These are phyloP conservation scores for Melieria omissa DNA, from an alignment of 2,888 invertebrate species.

Conservation along the genomic window DNA sequence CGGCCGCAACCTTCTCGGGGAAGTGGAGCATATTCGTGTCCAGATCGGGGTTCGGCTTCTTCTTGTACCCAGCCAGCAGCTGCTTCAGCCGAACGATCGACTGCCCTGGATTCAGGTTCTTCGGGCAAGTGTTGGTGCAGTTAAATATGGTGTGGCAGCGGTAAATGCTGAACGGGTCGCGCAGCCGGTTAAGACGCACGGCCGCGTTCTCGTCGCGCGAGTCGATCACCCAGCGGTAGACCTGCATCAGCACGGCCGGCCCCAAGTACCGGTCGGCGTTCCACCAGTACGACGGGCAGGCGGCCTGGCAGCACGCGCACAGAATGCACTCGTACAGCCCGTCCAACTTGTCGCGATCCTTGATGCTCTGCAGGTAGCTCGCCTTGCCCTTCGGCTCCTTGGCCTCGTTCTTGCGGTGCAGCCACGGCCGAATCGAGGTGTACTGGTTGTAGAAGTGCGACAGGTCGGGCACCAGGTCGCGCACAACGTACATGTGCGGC, in stretches of 20 bases:
- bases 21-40: constrained; percentile 73
- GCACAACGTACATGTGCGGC: constrained; percentile 98
- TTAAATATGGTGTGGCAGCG: constrained; percentile 98
- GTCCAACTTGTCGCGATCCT: constrained; percentile 91
- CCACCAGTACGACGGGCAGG: constrained; percentile 99
- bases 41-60: constrained; percentile 79
- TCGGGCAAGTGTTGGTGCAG: constrained; percentile 94
- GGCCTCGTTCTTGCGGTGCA: constrained; percentile 74
- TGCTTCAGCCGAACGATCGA: constrained; percentile 97
- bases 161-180: constrained; percentile 90
- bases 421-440: constrained; percentile 92
- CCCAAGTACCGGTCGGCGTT: constrained; percentile 96
- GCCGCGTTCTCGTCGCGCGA: constrained; percentile 86
- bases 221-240: constrained; percentile 97
- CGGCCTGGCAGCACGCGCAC: constrained; percentile 96
- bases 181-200: constrained; percentile 80
- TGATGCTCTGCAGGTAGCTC: constrained; percentile 86
- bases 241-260: constrained; percentile 98
- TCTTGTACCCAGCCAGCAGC: constrained; percentile 80
- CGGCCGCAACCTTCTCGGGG: too few relatives aligned
- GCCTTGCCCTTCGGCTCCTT: constrained; percentile 73
- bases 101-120: constrained; percentile 92
- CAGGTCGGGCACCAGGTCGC: constrained; percentile 93
- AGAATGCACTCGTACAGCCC: constrained; percentile 97
- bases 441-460: constrained; percentile 96